These are phyloP conservation scores for Ageneiosus marmoratus DNA, from an alignment of 2,113 vertebrate genomes.

Conservation along the genomic window DNA sequence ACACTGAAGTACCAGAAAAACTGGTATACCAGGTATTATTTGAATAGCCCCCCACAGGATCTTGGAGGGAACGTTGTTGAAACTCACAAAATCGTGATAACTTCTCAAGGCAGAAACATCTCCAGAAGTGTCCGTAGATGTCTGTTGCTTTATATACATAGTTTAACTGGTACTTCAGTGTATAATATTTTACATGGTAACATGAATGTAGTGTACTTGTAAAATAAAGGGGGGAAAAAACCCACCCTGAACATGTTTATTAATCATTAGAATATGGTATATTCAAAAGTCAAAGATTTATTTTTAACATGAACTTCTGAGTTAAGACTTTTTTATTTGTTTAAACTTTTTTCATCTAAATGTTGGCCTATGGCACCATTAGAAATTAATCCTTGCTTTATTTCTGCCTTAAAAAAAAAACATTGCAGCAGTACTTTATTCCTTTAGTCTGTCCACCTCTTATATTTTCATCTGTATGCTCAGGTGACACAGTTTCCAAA, in stretches of 20 bases:
- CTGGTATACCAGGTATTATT: too few species aligned
- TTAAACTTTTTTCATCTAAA: background rate
- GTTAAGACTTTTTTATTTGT: background rate
- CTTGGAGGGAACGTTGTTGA: too few species aligned
- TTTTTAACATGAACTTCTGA: background rate
- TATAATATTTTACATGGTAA: constrained; percentile 13
- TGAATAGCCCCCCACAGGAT: too few species aligned
- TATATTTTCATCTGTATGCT: background rate
- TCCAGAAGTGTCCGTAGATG: too few species aligned
- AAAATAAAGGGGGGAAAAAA: background rate
- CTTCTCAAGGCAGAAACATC: too few species aligned
- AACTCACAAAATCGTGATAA: too few species aligned
- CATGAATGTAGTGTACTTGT: background rate
- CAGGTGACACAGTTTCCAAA: background rate
- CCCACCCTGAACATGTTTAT: background rate
- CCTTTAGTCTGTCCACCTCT: background rate
- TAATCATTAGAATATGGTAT: background rate
- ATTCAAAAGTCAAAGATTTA: background rate
- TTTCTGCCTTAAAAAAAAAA: background rate
- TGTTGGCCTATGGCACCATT: background rate
- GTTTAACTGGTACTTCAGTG: too few species aligned
- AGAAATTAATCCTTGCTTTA: background rate
- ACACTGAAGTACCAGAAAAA: too few species aligned
- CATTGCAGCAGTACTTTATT: background rate
- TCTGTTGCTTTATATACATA: too few species aligned